phyloP scores from a whole-genome alignment of 2,113 vertebrate genomes.

The Cheirogaleus medius region DNA sequence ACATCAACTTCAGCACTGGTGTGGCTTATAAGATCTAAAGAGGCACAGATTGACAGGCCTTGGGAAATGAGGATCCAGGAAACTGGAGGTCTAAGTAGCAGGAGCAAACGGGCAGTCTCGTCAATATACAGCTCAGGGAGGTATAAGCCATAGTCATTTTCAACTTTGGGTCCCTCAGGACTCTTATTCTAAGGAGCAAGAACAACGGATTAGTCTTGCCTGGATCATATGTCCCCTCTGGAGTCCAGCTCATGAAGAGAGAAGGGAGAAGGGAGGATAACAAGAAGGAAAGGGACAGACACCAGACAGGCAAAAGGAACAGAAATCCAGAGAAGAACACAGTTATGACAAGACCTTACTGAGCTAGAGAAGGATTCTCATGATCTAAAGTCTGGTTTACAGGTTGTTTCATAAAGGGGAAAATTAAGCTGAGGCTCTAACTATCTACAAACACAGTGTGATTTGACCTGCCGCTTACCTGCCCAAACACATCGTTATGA shows the following conservation, averaged over 20 bases:
- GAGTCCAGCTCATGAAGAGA: not conserved
- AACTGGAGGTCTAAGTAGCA: no score
- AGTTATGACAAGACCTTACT: not conserved
- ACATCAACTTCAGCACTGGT: not conserved
- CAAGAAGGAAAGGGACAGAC: not conserved
- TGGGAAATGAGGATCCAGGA: not conserved
- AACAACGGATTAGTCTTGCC: not conserved
- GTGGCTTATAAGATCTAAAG: not conserved
- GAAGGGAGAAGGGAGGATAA: fast-evolving
- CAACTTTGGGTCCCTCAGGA: not conserved
- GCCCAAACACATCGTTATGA: fast-evolving
- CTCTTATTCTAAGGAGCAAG: not conserved
- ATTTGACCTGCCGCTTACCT: not conserved
- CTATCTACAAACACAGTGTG: not conserved
- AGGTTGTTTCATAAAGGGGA: not conserved
- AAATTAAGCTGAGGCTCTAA: not conserved
- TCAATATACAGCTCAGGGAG: not conserved
- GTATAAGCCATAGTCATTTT: not conserved
- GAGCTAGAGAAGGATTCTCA: not conserved
- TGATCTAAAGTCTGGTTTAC: not conserved
- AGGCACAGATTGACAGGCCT: not conserved
- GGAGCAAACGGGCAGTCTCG: not conserved
- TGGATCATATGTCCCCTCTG: no score
- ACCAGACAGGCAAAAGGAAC: not conserved
- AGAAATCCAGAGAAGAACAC: not conserved